Conservation (phyloP, 2,888 invertebrate species). For the Dorcus parallelipipedus region DNA sequence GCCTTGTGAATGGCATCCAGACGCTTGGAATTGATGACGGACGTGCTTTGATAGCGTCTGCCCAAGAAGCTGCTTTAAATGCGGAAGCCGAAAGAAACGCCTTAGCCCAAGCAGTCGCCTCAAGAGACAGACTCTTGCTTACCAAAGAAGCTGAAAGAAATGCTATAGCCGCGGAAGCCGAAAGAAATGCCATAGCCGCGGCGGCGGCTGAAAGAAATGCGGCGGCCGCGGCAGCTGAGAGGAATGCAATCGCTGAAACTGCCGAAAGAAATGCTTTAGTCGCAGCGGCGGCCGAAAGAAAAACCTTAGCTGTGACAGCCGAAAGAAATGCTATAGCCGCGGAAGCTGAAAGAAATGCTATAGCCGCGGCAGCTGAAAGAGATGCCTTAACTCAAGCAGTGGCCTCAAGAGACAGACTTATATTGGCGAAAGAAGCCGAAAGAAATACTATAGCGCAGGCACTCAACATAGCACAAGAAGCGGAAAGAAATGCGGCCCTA, state of each 20-base stretch:
- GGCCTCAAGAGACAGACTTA: background rate
- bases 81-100: slow-evolving; percentile 5
- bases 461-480: slow-evolving; percentile 1
- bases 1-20: no score
- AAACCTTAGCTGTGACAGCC: background rate
- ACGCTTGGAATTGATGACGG: no score
- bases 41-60: no score
- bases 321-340: slow-evolving; percentile 3
- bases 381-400: slow-evolving; percentile 5
- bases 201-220: background rate
- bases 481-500: background rate
- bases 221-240: background rate
- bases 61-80: background rate
- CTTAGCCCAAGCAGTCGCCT: background rate
- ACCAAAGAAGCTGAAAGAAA: background rate
- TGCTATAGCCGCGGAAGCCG: background rate
- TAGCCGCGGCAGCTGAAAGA: background rate
- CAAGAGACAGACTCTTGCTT: no score
- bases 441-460: slow-evolving; percentile 2
- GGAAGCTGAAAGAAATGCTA: slow-evolving; percentile 1
- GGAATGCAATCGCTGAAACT: background rate
- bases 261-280: background rate
- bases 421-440: slow-evolving; percentile 5
- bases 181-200: no score
- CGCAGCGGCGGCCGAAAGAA: background rate